Evolutionary conservation across 2,797 vertebrate species (phyloP), one percentile per base, ranked within the genome.

Genomic region (Myotis planiceps): DNA sequence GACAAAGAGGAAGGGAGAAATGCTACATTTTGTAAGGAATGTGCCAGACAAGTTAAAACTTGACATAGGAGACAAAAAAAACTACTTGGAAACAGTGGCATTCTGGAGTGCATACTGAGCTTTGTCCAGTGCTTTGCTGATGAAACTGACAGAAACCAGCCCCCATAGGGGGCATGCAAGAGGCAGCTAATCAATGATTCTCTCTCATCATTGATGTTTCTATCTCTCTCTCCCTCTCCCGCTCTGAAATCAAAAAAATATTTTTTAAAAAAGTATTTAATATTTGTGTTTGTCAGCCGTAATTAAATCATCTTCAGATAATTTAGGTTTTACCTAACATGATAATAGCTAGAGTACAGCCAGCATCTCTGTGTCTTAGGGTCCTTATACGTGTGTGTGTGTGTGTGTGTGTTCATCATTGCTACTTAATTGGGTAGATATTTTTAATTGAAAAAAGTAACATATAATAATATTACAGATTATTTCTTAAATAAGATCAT

Each of bases 241-340:
- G 14, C 27, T 60, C 58, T 60, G 58, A 60, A 60, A 29, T 60
- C 2, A 60, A 58, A 60, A 55, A 58, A 27, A 27, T 58, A 27
- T 58, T 55, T 25, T 55, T 55, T 42, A 42, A 42, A 78, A 32
- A 80, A 75, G 7, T 80, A 94, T 49, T 88, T 91, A 72, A 29
- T 97, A 69, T 83, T 87, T 93, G n/a, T 94, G 16, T 87, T 94
- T 93, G 51, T 89, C 32, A 89, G 15, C 63, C 27, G 13, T 65
- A 94, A 89, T 66, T 63, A 87, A 91, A 66, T 93, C n/a, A 74
- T 53, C 37, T 58, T 94, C 51, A 60, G 65, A 92, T 84, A 47
- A 76, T 42, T 60, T 34, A 82, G 18, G 37, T 94, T 87, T 83
- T 76, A 79, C 27, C 84, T 87, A 82, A 69, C 49, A 42, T 47